These are phyloP conservation scores for Dufourea novaeangliae DNA, from an alignment of 1,140 invertebrate genomes.

Conservation along the genomic window DNA sequence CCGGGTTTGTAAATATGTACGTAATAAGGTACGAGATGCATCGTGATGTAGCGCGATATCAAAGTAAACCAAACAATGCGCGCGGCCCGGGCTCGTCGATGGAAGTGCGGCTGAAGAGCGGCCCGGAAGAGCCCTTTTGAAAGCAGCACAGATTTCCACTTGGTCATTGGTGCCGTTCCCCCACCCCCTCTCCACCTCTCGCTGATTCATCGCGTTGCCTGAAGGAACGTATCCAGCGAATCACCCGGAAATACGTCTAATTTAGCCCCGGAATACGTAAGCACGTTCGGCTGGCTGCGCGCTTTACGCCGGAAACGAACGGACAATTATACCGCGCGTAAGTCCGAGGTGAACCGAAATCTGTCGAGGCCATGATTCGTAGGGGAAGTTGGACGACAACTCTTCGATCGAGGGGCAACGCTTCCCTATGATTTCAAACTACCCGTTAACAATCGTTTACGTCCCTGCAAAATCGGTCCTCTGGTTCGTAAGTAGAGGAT, in stretches of 20 bases:
- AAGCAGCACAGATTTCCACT: neutral
- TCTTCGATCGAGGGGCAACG: conserved; percentile 31
- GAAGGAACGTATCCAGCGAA: no score
- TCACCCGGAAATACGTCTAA: conserved; percentile 17
- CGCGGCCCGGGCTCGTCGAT: neutral
- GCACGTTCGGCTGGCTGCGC: neutral
- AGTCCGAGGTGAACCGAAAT: conserved; percentile 63
- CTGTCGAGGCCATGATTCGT: conserved; percentile 44
- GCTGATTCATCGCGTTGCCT: neutral
- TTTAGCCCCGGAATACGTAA: conserved; percentile 8
- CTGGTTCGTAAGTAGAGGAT: conserved; percentile 6
- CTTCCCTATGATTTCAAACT: conserved; percentile 53
- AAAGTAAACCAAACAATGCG: conserved; percentile 4
- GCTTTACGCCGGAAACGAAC: conserved; percentile 2
- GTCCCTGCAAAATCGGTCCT: conserved; percentile 9
- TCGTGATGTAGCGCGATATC: neutral
- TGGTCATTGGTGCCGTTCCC: neutral
- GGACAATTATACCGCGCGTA: conserved; percentile 55
- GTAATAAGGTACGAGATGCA: neutral
- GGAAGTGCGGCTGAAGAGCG: neutral
- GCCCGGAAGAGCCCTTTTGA: neutral
- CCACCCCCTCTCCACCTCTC: no score
- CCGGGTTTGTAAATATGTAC: neutral
- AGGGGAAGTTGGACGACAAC: conserved; percentile 43
- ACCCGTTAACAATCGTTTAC: conserved; percentile 53